A percentile compares a stretch with the other conserved stretches of the same genome.
phyloP scores from a whole-genome alignment of 2,888 invertebrate species.

The Drosophila yooni region DNA sequence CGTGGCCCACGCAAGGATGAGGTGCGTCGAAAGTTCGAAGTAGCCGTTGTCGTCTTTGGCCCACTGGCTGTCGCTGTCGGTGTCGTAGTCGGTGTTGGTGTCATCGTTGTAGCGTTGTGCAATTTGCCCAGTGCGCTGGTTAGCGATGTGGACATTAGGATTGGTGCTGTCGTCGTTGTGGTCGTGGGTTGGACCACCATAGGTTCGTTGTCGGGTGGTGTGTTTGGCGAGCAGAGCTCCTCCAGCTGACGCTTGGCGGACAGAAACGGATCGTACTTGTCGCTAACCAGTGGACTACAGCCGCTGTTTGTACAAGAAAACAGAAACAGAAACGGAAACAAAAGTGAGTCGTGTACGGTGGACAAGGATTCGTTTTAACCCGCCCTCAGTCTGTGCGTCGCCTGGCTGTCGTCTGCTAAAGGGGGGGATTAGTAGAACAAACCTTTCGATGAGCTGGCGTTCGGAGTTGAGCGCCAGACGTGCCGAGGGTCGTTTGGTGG shows the following conservation, averaged over 20 bases:
- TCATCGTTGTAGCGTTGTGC: conserved; percentile 7
- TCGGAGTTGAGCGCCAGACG: neutral
- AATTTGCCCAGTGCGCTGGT: conserved; percentile 45
- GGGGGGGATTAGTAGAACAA: conserved; percentile 53
- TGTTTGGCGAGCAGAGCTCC: conserved; percentile 89
- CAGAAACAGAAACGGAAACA: neutral
- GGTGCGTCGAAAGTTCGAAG: conserved; percentile 83
- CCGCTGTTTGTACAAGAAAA: conserved; percentile 32
- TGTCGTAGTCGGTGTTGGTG: neutral
- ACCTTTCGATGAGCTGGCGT: conserved; percentile 59
- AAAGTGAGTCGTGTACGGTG: neutral
- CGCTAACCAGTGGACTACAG: conserved; percentile 75
- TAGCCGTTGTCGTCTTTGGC: conserved; percentile 34
- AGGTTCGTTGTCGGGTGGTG: conserved; percentile 81
- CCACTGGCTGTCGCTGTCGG: conserved; percentile 43
- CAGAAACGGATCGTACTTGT: conserved; percentile 90
- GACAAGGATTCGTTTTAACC: conserved; percentile 8
- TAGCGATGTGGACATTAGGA: conserved; percentile 75
- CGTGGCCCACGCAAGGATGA: conserved; percentile 83
- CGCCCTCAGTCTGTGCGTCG: conserved; percentile 45
- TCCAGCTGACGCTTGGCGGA: conserved; percentile 93
- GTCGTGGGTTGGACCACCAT: conserved; percentile 18
- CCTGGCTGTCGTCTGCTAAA: conserved; percentile 60
- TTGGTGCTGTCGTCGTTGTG: conserved; percentile 29
- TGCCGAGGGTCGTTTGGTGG: conserved; percentile 15